Conservation (phyloP, 2,888 invertebrate genomes). For the Acleris literana region DNA sequence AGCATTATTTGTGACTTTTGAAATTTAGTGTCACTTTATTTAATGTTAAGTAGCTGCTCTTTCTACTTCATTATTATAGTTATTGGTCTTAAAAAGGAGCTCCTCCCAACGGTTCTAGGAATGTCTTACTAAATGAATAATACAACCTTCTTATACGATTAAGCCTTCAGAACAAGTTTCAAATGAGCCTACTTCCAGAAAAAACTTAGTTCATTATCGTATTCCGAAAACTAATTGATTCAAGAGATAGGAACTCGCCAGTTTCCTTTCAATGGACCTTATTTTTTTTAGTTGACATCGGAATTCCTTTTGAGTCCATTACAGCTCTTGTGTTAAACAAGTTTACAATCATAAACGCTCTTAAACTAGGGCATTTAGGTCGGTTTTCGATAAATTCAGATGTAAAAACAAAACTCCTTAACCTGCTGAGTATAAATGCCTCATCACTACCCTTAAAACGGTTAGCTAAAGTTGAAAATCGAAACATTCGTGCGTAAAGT, state of each 20-base stretch:
- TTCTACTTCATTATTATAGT: too few relatives aligned
- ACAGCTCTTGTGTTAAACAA: constrained; percentile 33
- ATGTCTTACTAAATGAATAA: too few relatives aligned
- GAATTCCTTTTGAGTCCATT: constrained; percentile 72
- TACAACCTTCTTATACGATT: too few relatives aligned
- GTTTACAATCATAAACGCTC: neutral
- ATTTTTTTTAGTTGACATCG: constrained; percentile 66
- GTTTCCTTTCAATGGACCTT: constrained; percentile 41
- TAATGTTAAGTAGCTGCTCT: too few relatives aligned
- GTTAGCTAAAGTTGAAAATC: constrained; percentile 6
- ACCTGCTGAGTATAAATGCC: neutral
- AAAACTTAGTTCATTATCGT: constrained; percentile 31
- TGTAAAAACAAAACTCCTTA: neutral
- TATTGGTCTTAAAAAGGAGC: too few relatives aligned
- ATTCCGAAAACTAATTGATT: constrained; percentile 35
- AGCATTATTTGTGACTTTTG: too few relatives aligned
- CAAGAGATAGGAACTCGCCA: constrained; percentile 30
- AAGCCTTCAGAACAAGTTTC: constrained; percentile 6
- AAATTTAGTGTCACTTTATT: too few relatives aligned
- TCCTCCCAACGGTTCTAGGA: too few relatives aligned
- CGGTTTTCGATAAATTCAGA: neutral
- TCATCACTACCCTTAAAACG: neutral
- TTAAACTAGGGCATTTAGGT: neutral
- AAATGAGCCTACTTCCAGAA: constrained; percentile 13
- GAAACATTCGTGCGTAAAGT: neutral